phyloP scores from a whole-genome alignment of 2,113 vertebrate genomes.

The Crotalus helleri region DNA sequence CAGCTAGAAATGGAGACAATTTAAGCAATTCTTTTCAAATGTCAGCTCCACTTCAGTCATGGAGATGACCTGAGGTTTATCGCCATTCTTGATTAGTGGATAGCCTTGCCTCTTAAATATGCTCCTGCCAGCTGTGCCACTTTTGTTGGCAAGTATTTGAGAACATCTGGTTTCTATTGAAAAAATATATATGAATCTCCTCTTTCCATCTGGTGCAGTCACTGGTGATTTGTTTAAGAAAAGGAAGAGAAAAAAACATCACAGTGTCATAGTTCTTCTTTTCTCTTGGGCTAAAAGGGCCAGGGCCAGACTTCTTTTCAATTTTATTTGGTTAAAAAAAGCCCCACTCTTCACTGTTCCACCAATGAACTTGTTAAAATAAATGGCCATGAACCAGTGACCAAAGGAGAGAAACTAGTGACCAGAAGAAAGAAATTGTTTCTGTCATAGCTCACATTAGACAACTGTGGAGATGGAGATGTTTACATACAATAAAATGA shows the following conservation, averaged over 20 bases:
- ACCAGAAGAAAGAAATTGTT: background rate
- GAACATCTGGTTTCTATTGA: background rate
- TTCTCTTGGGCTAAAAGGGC: background rate
- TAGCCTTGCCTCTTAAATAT: background rate
- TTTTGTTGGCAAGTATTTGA: background rate
- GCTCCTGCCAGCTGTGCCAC: background rate
- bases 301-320: background rate
- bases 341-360: background rate
- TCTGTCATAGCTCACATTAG: background rate
- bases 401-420: background rate
- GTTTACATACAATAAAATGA: background rate
- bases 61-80: background rate
- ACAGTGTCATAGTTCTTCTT: background rate
- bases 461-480: background rate
- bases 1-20: background rate
- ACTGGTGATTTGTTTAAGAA: background rate
- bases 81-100: background rate
- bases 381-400: background rate
- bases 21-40: background rate
- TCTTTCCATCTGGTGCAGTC: background rate
- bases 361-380: background rate
- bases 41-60: background rate
- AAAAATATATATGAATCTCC: background rate
- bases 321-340: background rate
- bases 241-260: background rate